Evolutionary conservation across 2,888 invertebrate species (phyloP).

Genomic region (Melanostoma mellinum): DNA sequence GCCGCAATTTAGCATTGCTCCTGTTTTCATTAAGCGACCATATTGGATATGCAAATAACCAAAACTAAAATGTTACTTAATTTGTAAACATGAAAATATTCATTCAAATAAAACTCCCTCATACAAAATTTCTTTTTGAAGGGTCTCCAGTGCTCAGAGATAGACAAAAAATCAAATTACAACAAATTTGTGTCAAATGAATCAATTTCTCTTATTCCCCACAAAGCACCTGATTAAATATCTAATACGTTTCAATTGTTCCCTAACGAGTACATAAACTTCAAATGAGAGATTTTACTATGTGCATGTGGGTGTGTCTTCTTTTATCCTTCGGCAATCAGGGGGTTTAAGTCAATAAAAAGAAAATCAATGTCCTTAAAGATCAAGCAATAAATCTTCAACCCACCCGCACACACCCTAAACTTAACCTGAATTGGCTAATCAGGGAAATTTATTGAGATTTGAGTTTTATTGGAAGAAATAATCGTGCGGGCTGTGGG

Average conservation of each 20-base stretch:
- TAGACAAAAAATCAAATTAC: conserved; percentile 12
- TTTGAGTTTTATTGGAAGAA: conserved; percentile 60
- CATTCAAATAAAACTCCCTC: no score
- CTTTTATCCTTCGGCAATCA: neutral
- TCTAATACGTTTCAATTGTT: conserved; percentile 54
- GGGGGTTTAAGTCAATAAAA: conserved; percentile 33
- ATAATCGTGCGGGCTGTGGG: conserved; percentile 42
- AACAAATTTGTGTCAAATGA: conserved; percentile 35
- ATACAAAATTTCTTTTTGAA: no score
- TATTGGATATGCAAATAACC: no score
- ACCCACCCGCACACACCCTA: conserved; percentile 35
- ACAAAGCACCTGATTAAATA: conserved; percentile 21
- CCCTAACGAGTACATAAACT: conserved; percentile 67
- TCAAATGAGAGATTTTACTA: conserved; percentile 36
- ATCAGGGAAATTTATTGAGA: conserved; percentile 60
- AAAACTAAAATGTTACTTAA: no score
- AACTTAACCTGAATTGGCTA: conserved; percentile 4
- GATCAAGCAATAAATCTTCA: conserved; percentile 66
- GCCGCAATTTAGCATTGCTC: no score
- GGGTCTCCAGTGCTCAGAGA: neutral
- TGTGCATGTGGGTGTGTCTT: neutral
- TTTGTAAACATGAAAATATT: no score
- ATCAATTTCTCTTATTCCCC: conserved; percentile 12
- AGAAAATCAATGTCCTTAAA: conserved; percentile 46
- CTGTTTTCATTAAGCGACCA: no score